A percentile compares a stretch with the other conserved stretches of the same genome.
phyloP scores from a whole-genome alignment of 1,140 invertebrate species.

The Diabrotica virgifera region DNA sequence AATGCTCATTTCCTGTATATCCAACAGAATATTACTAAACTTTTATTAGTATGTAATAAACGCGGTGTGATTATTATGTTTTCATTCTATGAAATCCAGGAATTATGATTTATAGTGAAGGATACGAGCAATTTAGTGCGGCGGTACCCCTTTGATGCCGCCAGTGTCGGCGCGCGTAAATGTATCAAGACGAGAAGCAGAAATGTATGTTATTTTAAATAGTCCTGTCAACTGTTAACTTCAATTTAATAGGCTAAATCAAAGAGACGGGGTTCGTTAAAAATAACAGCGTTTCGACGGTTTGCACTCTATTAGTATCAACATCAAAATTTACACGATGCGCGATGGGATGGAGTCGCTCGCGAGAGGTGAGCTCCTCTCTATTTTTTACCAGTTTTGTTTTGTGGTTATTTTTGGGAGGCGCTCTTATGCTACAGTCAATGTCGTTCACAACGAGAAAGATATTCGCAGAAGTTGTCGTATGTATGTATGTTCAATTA shows the following conservation, averaged over 20 bases:
- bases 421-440: neutral
- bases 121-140: constrained; percentile 25
- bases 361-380: neutral
- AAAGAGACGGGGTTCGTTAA: constrained; percentile 37
- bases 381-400: neutral
- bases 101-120: constrained; percentile 32
- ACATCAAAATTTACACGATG: constrained; percentile 14
- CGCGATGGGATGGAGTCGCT: neutral
- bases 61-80: constrained; percentile 16
- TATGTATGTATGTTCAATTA: too few relatives aligned
- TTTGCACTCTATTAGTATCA: constrained; percentile 24
- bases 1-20: neutral
- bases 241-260: constrained; percentile 37
- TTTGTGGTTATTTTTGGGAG: neutral
- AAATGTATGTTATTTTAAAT: constrained; percentile 43
- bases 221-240: constrained; percentile 37
- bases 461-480: too few relatives aligned
- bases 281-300: constrained; percentile 39
- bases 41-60: neutral
- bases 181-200: constrained; percentile 37
- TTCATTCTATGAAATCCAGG: constrained; percentile 12
- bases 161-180: constrained; percentile 26
- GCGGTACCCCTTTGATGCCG: constrained; percentile 11
- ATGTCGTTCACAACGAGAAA: neutral
- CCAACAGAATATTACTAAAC: neutral